phyloP scores from a whole-genome alignment of 2,888 invertebrate species.

The Dendrolimus pini region DNA sequence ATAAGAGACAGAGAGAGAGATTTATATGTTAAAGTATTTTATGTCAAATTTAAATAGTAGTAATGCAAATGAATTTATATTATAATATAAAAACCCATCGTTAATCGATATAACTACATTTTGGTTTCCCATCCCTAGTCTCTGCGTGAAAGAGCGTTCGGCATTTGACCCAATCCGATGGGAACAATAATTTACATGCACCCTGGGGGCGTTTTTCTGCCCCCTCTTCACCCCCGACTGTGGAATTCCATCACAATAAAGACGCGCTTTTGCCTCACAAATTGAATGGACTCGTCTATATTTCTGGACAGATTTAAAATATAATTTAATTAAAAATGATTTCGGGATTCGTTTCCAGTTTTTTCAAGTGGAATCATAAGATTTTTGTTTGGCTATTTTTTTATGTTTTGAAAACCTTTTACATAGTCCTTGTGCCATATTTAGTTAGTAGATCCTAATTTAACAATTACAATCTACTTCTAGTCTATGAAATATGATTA shows the following conservation, averaged over 20 bases:
- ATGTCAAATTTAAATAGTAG: no score
- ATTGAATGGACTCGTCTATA: conserved; percentile 7
- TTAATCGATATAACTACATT: conserved; percentile 4
- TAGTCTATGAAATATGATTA: no score
- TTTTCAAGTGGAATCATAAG: background rate
- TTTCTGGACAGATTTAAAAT: background rate
- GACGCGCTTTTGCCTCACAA: conserved; percentile 8
- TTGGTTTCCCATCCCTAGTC: conserved; percentile 17
- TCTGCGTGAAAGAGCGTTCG: conserved; percentile 32
- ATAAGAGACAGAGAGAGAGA: no score
- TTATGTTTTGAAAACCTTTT: no score
- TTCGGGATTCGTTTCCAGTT: background rate
- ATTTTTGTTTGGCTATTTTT: background rate
- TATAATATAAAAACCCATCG: conserved; percentile 1
- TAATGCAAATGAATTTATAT: no score
- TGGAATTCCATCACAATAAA: conserved; percentile 13
- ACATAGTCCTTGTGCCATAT: no score
- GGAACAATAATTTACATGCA: conserved; percentile 43
- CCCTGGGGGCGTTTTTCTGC: conserved; percentile 11
- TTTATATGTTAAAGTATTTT: no score
- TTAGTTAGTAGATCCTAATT: no score
- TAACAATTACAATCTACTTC: no score
- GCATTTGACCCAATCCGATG: conserved; percentile 37
- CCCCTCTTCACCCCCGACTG: background rate
- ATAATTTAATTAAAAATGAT: background rate